A percentile compares a stretch with the other conserved stretches of the same genome.
Conservation (phyloP, 2,113 vertebrate species). For the Mobula hypostoma region DNA sequence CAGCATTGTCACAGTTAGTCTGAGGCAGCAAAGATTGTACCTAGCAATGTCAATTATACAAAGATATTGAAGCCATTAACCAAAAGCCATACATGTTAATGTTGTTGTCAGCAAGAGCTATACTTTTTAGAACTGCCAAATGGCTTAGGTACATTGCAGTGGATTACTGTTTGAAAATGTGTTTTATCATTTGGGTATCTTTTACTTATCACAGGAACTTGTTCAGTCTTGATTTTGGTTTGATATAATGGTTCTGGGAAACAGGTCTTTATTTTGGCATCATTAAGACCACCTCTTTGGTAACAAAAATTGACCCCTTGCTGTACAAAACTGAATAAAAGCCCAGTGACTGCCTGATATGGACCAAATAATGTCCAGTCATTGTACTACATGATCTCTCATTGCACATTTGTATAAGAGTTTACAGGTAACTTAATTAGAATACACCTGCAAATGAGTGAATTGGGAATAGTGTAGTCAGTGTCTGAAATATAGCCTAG, state of each 20-base stretch:
- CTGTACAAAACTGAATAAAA: background rate
- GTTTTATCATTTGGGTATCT: background rate
- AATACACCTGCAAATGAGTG: background rate
- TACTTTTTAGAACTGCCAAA: background rate
- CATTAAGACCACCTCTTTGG: background rate
- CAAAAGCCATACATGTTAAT: background rate
- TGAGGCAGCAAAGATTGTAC: background rate
- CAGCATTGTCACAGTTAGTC: background rate
- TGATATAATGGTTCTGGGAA: background rate
- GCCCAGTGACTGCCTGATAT: background rate
- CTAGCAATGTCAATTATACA: background rate
- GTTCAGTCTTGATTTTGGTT: background rate
- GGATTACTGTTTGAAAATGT: conserved; percentile 13
- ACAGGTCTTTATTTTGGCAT: background rate
- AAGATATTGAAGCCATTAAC: background rate
- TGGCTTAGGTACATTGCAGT: background rate
- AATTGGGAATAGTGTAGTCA: background rate
- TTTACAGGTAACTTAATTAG: background rate
- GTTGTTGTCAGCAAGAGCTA: background rate
- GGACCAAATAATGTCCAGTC: background rate
- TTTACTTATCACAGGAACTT: background rate
- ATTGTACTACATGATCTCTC: background rate
- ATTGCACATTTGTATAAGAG: background rate
- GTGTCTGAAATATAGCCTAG: background rate
- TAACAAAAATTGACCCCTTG: background rate